A percentile compares a stretch with the other conserved stretches of the same genome.
Evolutionary conservation across 1,140 invertebrate species (phyloP).

Genomic region (Argopecten irradians): DNA sequence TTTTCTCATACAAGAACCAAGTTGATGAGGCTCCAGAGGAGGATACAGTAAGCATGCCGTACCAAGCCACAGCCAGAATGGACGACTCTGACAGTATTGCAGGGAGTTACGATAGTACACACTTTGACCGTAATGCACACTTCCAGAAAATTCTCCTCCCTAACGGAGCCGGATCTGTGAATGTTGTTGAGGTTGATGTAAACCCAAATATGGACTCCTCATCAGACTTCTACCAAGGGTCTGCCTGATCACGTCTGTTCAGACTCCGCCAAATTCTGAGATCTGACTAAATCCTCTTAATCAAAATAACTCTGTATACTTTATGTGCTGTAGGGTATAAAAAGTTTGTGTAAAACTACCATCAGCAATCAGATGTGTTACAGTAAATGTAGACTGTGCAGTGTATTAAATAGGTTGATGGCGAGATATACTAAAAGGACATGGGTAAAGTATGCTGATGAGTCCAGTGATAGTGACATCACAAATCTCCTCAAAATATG

Average conservation of each 20-base stretch:
- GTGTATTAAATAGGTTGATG: too few species aligned
- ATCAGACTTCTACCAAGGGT: constrained; percentile 36
- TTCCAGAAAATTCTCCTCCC: background rate
- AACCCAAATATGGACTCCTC: background rate
- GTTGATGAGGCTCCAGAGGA: constrained; percentile 87
- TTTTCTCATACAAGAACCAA: constrained; percentile 90
- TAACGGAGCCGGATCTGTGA: constrained; percentile 25
- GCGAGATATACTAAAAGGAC: too few species aligned
- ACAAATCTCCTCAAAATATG: too few species aligned
- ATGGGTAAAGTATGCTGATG: too few species aligned
- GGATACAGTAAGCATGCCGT: constrained; percentile 86
- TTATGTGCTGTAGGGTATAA: background rate
- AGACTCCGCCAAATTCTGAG: too few species aligned
- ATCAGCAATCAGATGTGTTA: background rate
- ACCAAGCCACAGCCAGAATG: constrained; percentile 80
- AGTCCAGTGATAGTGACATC: too few species aligned
- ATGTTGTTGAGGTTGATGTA: constrained; percentile 34
- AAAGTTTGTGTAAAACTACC: background rate
- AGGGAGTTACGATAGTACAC: constrained; percentile 87
- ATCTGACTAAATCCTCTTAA: constrained; percentile 25
- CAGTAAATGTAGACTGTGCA: too few species aligned
- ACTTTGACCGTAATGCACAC: constrained; percentile 79
- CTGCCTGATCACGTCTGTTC: too few species aligned
- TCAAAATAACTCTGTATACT: background rate
- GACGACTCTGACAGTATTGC: constrained; percentile 78